Conservation (phyloP, 2,797 vertebrate genomes). For the Australoheros facetus region DNA sequence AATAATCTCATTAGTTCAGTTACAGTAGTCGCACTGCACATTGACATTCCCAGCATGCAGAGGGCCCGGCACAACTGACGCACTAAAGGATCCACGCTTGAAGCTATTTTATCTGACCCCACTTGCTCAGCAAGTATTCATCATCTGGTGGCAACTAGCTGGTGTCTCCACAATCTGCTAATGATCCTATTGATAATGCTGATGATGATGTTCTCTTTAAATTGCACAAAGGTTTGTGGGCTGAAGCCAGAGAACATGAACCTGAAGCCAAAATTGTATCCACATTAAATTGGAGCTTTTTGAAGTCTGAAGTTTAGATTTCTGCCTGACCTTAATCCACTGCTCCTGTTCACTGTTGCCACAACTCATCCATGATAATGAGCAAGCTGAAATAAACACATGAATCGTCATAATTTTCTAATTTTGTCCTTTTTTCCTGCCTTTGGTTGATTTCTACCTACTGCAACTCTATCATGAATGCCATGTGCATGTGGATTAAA, state of each 20-base stretch:
- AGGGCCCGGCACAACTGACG: neutral
- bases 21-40: neutral
- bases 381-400: neutral
- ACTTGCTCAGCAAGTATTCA: neutral
- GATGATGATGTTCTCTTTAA: neutral
- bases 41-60: neutral
- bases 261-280: neutral
- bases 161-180: neutral
- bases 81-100: neutral
- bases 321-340: neutral
- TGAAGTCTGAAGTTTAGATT: neutral
- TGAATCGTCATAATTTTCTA: fast-evolving
- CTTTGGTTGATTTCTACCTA: neutral
- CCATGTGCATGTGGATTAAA: neutral
- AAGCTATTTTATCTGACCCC: slow-evolving; percentile 1
- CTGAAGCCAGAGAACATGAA: neutral
- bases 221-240: fast-evolving
- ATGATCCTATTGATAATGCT: neutral
- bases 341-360: neutral
- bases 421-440: neutral
- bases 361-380: neutral
- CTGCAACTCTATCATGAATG: neutral
- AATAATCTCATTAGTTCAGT: slow-evolving; percentile 21
- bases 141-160: neutral
- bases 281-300: neutral